Conservation (phyloP, 2,888 invertebrate species). For the Neoitamus cyanurus region DNA sequence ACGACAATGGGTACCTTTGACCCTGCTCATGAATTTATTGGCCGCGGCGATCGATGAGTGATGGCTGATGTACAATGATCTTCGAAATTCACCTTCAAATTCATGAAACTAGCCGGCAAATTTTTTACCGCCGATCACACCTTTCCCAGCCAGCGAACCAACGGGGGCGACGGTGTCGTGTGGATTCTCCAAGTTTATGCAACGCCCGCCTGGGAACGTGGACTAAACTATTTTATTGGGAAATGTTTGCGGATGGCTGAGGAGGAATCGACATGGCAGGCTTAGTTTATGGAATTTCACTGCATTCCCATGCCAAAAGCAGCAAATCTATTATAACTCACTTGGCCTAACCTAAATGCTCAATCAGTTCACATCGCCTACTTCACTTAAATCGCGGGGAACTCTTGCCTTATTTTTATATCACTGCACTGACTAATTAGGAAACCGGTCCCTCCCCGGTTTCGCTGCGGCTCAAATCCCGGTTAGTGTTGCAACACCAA, state of each 20-base stretch:
- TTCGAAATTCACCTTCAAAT: background rate
- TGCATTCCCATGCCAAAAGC: background rate
- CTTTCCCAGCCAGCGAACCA: background rate
- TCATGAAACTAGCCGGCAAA: background rate
- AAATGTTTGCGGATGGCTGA: background rate
- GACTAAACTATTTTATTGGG: background rate
- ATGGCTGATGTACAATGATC: background rate
- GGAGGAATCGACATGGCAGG: background rate
- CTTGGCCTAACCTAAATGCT: background rate
- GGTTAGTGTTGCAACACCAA: background rate
- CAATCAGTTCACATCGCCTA: background rate
- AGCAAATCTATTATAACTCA: background rate
- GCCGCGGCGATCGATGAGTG: background rate
- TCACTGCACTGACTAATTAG: background rate
- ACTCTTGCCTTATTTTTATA: background rate
- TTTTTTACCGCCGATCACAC: background rate
- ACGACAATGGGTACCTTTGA: background rate
- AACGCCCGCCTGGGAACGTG: background rate
- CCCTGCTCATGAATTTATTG: background rate
- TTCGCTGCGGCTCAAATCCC: background rate
- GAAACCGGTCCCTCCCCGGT: background rate
- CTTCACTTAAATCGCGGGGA: background rate
- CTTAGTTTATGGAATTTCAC: background rate
- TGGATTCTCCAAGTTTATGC: background rate
- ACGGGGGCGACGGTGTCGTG: background rate